Base-by-base conservation (phyloP, 2,113 vertebrate genomes). In the Semnornis frantzii region DNA sequence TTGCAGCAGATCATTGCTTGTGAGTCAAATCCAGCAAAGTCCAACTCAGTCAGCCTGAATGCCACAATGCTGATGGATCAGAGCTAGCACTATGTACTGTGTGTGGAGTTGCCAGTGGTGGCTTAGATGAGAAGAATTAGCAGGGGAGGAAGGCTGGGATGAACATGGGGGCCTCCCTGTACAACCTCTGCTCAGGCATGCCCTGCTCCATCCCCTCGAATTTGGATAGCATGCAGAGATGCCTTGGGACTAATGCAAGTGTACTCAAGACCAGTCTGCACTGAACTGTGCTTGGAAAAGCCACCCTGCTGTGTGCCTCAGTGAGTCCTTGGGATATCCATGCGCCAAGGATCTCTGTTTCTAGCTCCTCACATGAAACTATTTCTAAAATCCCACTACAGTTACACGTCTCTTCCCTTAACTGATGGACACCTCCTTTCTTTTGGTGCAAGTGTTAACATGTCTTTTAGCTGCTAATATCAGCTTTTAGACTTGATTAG, bases 51-150 rank as follows among this genome's bases (percentile, higher is more conserved):
- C 62, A 63, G 8, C 3, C 2, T 1, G 3, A 69, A 15, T 1
- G 4, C 39, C 65, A 3, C 17, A 25, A 12, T 23, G 33, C 24
- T 68, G 73, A 68, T 31, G 31, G 31, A 42, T 59, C 76, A 81
- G 60, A 50, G 10, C 30, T 70, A 34, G n/a, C 16, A 37, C 11
- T 7, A 0, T 0, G 0, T 55, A 30, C 20, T 55, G 5, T 0
- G 0, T 44, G 37, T 74, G 80, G 24, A 9, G 19, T 57, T 77
- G 24, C 18, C 57, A 46, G 33, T 18, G 28, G 66, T 60, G 39
- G 28, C 30, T 21, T 44, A 28, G 23, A 15, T 70, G 52, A 37
- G 54, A 78, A 57, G 63, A 31, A 27, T 12, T 6, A 24, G 14
- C 23, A 21, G 14, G 7, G 62, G 28, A 27, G 3, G 5, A 12